Evolutionary conservation across 2,888 invertebrate species (phyloP).

Genomic region (Digitonthophagus gazella): DNA sequence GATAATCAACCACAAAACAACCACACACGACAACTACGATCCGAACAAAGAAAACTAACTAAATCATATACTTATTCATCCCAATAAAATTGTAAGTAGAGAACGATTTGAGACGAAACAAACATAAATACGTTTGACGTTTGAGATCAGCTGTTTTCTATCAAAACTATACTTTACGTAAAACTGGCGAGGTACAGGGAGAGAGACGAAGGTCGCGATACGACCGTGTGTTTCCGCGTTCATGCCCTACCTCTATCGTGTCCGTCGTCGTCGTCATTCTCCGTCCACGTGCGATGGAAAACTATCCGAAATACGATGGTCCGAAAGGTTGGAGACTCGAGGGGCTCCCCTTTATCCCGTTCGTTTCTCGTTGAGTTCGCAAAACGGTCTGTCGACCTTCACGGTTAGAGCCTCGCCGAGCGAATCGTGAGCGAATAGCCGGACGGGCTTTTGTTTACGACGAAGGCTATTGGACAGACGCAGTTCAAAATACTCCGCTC

Average conservation of each 20-base stretch:
- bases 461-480: neutral
- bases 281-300: neutral
- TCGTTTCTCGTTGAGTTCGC: neutral
- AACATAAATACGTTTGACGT: neutral
- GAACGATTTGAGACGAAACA: neutral
- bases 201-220: neutral
- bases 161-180: neutral
- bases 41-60: neutral
- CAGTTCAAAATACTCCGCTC: neutral
- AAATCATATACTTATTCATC: too few relatives aligned
- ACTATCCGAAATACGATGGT: neutral
- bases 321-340: neutral
- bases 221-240: neutral
- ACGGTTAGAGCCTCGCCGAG: neutral
- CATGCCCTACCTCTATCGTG: neutral
- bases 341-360: neutral
- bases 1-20: too few relatives aligned
- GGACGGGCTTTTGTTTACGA: neutral
- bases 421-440: neutral
- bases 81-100: neutral
- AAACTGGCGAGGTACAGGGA: neutral
- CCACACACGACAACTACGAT: neutral
- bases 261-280: neutral
- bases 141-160: neutral
- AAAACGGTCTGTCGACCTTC: neutral